Percentiles rank a stretch among this genome's conserved stretches.
phyloP scores from a whole-genome alignment of 2,888 invertebrate genomes.

The Acanthopleura granulata region DNA sequence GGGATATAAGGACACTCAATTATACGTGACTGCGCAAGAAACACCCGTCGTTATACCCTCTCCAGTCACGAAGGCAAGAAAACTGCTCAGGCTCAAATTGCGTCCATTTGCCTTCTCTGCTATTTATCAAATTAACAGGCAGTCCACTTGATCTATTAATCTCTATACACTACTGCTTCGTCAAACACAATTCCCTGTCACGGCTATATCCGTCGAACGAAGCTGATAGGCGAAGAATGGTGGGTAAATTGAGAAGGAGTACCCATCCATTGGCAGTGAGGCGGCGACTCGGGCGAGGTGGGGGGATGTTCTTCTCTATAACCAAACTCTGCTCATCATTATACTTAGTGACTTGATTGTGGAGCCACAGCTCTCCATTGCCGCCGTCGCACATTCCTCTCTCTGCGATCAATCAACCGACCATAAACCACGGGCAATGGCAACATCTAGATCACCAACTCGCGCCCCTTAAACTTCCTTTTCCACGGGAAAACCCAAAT shows the following conservation, averaged over 20 bases:
- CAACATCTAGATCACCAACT: too few species aligned
- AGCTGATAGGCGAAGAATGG: not conserved
- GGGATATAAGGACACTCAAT: not conserved
- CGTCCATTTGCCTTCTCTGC: not conserved
- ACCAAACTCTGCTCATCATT: too few species aligned
- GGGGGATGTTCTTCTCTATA: too few species aligned
- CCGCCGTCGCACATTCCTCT: too few species aligned
- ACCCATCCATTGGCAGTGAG: too few species aligned
- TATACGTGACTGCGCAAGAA: not conserved
- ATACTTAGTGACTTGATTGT: too few species aligned
- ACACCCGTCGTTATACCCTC: not conserved
- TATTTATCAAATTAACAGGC: slow-evolving; percentile 8
- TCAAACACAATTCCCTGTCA: not conserved
- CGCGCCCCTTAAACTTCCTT: too few species aligned
- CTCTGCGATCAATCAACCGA: too few species aligned
- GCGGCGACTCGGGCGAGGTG: too few species aligned
- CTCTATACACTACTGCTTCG: not conserved
- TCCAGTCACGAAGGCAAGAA: not conserved
- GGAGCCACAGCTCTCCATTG: too few species aligned
- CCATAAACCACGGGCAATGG: too few species aligned
- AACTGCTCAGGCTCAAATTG: slow-evolving; percentile 1
- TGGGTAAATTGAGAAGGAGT: slow-evolving; percentile 2
- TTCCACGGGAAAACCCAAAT: too few species aligned
- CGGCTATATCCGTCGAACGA: not conserved
- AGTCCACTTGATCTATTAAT: slow-evolving; percentile 10